Evolutionary conservation across 2,113 vertebrate species (phyloP), one percentile per base, ranked within the genome.

Genomic region (Rafetus swinhoei): DNA sequence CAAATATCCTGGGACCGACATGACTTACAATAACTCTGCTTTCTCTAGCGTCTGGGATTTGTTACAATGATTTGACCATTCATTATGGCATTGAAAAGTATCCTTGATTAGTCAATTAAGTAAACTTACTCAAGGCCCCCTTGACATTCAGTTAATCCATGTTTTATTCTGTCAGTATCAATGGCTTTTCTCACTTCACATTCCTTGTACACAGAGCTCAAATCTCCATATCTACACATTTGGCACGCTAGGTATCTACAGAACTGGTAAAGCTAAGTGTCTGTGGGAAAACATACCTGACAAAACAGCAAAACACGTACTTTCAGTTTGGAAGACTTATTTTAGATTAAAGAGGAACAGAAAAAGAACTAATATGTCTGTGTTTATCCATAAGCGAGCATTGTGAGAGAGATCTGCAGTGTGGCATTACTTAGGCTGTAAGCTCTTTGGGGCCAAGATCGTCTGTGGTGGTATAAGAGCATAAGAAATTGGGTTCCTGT

Each of bases 111-210:
- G 32, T 74, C 89, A 52, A 0, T 39, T 24, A 79, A 7, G n/a
- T 3, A 45, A 45, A 55, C 2, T 60, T 69, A 76, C 60, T 54
- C 82, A 32, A 4, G 3, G 18, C 55, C 19, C 56, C 29, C 1
- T 0, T 56, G 2, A 76, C 59, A 22, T 59, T 79, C 18, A 1
- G n/a, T 72, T 72, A 72, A 72, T 11, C 65, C n/a, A 72, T 12
- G 62, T 0, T 0, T 80, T 65, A 54, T 56, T 0, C 9, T 3
- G 12, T 2, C 12, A 2, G 24, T 2, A 1, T 7, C 1, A 0
- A 1, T 0, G 18, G 27, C 39, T 79, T 84, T 88, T 9, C 25
- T 21, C 35, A 9, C 16, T 35, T 52, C 25, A 1, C 11, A 1
- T 35, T 82, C 54, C 53, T 56, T 4, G 54, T 1, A 2, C 0